These are phyloP conservation scores for Calliopum simillimum DNA, from an alignment of 2,888 invertebrate species.

Conservation along the genomic window DNA sequence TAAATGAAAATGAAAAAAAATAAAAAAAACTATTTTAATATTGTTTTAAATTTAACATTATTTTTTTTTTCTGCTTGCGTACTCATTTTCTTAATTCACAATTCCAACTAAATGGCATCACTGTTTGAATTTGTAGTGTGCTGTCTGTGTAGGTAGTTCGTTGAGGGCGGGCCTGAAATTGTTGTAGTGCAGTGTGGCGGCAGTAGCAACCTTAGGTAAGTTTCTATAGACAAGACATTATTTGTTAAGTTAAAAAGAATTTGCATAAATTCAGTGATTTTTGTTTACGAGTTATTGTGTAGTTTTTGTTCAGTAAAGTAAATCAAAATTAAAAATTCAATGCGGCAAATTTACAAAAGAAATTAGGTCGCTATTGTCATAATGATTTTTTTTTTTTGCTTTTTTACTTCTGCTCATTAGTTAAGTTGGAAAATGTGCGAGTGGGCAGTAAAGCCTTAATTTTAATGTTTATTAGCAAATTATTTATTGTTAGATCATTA, in stretches of 20 bases:
- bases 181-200: background rate
- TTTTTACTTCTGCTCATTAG: too few relatives aligned
- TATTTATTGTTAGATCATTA: too few relatives aligned
- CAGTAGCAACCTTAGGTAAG: background rate
- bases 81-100: constrained; percentile 11
- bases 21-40: too few relatives aligned
- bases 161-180: background rate
- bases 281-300: background rate
- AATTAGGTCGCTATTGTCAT: constrained; percentile 25
- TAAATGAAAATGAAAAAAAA: background rate
- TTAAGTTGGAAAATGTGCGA: too few relatives aligned
- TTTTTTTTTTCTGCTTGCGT: background rate
- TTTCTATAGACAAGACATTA: too few relatives aligned
- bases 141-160: background rate
- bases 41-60: too few relatives aligned
- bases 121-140: background rate
- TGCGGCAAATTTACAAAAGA: background rate
- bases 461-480: too few relatives aligned
- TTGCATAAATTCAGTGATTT: constrained; percentile 27
- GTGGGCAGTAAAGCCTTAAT: too few relatives aligned
- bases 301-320: constrained; percentile 19
- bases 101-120: constrained; percentile 21
- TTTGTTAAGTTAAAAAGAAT: background rate
- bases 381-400: too few relatives aligned
- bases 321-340: constrained; percentile 9